Percentiles rank a stretch among this genome's conserved stretches.
Evolutionary conservation across 1,140 invertebrate species (phyloP).

Genomic region (Diabrotica undecimpunctata): DNA sequence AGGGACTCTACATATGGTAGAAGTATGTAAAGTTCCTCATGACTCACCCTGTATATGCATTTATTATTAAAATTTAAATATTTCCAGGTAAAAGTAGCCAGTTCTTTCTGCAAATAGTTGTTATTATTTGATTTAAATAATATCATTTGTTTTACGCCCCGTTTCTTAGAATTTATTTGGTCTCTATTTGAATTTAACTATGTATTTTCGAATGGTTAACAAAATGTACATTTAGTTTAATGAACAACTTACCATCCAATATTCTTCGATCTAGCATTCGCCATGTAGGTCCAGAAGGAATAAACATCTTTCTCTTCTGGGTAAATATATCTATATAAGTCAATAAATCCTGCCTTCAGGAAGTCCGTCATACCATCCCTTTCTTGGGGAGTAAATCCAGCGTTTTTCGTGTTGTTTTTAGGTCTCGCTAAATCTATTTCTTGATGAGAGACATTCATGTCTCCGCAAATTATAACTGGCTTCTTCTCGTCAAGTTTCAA

Average conservation of each 20-base stretch:
- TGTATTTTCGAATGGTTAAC: too few species aligned
- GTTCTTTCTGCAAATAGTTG: too few species aligned
- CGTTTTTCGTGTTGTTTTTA: constrained; percentile 86
- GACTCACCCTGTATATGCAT: too few species aligned
- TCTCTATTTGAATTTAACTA: too few species aligned
- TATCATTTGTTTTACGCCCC: too few species aligned
- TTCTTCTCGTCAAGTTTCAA: constrained; percentile 83
- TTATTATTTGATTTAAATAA: too few species aligned
- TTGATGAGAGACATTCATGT: constrained; percentile 95
- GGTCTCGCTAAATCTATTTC: constrained; percentile 96
- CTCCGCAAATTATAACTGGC: constrained; percentile 91
- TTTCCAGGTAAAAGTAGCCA: too few species aligned
- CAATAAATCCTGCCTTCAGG: constrained; percentile 75
- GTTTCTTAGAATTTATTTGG: too few species aligned
- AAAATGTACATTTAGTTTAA: too few species aligned
- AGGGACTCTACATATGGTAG: too few species aligned
- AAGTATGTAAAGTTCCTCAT: too few species aligned
- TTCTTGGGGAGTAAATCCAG: constrained; percentile 93
- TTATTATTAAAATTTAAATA: too few species aligned
- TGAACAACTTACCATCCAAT: constrained; percentile 78
- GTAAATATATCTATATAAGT: constrained; percentile 85
- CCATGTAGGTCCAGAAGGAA: constrained; percentile 93
- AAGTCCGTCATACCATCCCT: constrained; percentile 85
- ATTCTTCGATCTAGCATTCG: constrained; percentile 81
- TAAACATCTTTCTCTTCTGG: constrained; percentile 81